Evolutionary conservation across 2,888 invertebrate species (phyloP), one percentile per base, ranked within the genome.

Genomic region (Seira musarum): DNA sequence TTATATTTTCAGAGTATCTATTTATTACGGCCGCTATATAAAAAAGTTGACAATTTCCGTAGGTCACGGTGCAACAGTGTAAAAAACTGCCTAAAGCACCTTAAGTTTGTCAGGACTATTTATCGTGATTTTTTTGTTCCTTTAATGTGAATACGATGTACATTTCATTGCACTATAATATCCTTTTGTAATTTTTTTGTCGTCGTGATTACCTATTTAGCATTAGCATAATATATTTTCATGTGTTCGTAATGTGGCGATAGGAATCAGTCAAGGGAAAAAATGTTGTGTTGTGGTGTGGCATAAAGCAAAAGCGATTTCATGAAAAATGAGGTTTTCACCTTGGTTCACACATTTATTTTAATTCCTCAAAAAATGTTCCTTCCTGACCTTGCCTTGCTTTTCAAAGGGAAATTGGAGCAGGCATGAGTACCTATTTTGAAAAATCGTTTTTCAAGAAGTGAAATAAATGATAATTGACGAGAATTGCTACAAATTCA

Each of bases 301-400:
- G 30, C n/a, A n/a, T 5, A 13, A n/a, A 46, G 63, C 22, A 71
- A 17, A 13, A 10, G n/a, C 8, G 19, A 25, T 30, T n/a, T 21
- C 57, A 10, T 30, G 22, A 25, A 25, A 2, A 57, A 53, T 25
- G 24, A 2, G n/a, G 24, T 25, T 75, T 74, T 63, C 68, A 63
- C 75, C 75, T 75, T 75, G 49, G 60, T 68, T 75, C 75, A 22
- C 67, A 75, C 67, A 68, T 49, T 74, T 67, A 57, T 30, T 57
- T 49, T 21, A 25, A 8, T 68, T 66, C 74, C 66, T 66, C 30
- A 22, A 22, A 40, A 40, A 40, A 61, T 71, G 61, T 60, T 71
- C 61, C 61, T 70, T 70, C 15, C 13, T 22, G 68, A 68, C 68
- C 68, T 68, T 68, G 68, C 68, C 53, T 53, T 57, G 46, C 17